Conservation (phyloP, 2,113 vertebrate species). For the Todiramphus saurophagus region DNA sequence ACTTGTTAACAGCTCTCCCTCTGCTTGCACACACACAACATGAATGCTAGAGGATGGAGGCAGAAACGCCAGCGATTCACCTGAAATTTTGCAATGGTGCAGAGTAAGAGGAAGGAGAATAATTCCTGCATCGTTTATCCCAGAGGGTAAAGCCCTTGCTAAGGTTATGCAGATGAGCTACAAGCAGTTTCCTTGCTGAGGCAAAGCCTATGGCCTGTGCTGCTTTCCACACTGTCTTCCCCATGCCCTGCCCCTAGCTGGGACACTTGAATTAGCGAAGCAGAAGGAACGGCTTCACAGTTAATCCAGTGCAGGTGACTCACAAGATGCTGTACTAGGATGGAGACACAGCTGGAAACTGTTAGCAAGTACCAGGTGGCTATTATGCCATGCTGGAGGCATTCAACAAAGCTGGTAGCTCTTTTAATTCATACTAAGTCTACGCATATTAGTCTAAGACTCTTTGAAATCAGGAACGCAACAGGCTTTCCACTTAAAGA, state of each 20-base stretch:
- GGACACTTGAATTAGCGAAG: background rate
- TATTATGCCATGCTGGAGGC: background rate
- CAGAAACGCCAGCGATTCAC: background rate
- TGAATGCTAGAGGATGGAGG: background rate
- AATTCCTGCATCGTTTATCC: background rate
- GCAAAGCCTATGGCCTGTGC: background rate
- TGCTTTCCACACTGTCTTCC: background rate
- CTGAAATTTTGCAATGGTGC: background rate
- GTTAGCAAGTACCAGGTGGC: background rate
- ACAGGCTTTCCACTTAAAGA: background rate
- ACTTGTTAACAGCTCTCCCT: background rate
- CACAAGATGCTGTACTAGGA: background rate
- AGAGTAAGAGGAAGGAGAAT: background rate
- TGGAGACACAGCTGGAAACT: background rate
- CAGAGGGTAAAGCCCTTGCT: background rate
- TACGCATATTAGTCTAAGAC: slow-evolving; percentile 14
- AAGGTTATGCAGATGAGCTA: background rate
- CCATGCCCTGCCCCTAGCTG: background rate
- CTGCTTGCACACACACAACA: background rate
- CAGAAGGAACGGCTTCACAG: background rate
- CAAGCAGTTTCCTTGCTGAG: background rate
- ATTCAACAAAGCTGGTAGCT: slow-evolving; percentile 6
- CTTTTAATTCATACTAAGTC: background rate
- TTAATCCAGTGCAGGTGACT: background rate
- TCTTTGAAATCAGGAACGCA: background rate